Evolutionary conservation across 2,888 invertebrate species (phyloP), one percentile per base, ranked within the genome.

Genomic region (Archips xylosteana): DNA sequence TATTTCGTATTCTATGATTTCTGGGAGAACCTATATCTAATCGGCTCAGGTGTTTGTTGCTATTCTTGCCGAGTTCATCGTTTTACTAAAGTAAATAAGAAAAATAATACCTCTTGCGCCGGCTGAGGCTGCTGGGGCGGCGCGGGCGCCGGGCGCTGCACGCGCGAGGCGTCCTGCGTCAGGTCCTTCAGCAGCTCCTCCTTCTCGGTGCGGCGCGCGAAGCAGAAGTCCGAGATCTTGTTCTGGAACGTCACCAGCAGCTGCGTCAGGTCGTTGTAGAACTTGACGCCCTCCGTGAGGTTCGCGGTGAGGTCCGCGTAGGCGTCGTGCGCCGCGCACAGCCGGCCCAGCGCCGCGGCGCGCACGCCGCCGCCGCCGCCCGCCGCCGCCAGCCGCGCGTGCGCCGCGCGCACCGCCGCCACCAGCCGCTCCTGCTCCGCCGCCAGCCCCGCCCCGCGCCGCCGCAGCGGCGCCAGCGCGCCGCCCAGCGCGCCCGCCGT

Each of bases 121-220:
- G 80, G 82, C 75, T 77, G 86, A 76, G 80, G 82, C 75, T 77
- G 86, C 65, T 78, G 83, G 34, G 89, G 88, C 13, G 89, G 86
- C 42, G 85, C 72, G 63, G 90, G 88, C 70, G 88, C 86, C 49
- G 87, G 96, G 78, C 95, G 89, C 54, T 89, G 88, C 66, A 96
- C 90, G 70, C 97, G 95, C 77, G 97, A 96, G 59, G 97, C 96
- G 85, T 96, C 96, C 80, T 97, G 97, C 75, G 99, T 98, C 75
- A 99, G 95, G 93, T 99, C 99, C 89, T 98, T 98, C 89, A 99
- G 93, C 80, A 99, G 94, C 89, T 99, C 99, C 82, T 99, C 99
- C 90, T 99, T 99, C 92, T 99, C 99, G 0, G 99, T 99, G 95
- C 98, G 98, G 47, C 99, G 97, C 54, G 99, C 99, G 94, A 99